Percentiles rank a stretch among this genome's conserved stretches.
These are phyloP conservation scores for Drosophila barbarae DNA, from an alignment of 2,888 invertebrate genomes.

Conservation along the genomic window DNA sequence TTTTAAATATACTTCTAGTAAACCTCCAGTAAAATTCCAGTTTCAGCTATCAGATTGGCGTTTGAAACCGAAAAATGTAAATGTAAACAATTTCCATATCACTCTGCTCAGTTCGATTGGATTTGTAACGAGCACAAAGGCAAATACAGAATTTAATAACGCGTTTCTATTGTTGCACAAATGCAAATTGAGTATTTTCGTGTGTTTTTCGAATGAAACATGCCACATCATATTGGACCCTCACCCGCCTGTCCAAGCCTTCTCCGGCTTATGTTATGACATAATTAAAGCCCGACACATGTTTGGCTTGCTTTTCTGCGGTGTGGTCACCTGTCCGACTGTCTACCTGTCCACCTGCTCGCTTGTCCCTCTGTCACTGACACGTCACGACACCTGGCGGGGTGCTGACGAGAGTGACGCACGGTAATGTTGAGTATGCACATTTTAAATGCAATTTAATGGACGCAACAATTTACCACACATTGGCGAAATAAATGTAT, in stretches of 20 bases:
- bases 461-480: conserved; percentile 18
- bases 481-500: neutral
- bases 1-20: too few species aligned
- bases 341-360: conserved; percentile 13
- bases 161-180: conserved; percentile 36
- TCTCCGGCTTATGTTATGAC: conserved; percentile 39
- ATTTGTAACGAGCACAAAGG: conserved; percentile 1
- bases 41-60: too few species aligned
- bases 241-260: neutral
- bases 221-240: conserved; percentile 23
- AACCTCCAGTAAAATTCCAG: too few species aligned
- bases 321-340: conserved; percentile 16
- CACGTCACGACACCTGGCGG: conserved; percentile 42
- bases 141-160: conserved; percentile 38
- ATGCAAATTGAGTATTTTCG: conserved; percentile 42
- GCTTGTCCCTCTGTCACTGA: conserved; percentile 21
- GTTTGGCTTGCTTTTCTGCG: conserved; percentile 34
- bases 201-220: conserved; percentile 36
- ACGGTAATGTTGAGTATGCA: conserved; percentile 1
- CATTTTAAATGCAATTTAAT: conserved; percentile 43
- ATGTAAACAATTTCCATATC: neutral
- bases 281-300: conserved; percentile 47
- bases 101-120: conserved; percentile 2
- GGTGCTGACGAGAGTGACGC: conserved; percentile 4
- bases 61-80: neutral